Conservation (phyloP, 2,113 vertebrate genomes). For the Heterotilapia buettikoferi region DNA sequence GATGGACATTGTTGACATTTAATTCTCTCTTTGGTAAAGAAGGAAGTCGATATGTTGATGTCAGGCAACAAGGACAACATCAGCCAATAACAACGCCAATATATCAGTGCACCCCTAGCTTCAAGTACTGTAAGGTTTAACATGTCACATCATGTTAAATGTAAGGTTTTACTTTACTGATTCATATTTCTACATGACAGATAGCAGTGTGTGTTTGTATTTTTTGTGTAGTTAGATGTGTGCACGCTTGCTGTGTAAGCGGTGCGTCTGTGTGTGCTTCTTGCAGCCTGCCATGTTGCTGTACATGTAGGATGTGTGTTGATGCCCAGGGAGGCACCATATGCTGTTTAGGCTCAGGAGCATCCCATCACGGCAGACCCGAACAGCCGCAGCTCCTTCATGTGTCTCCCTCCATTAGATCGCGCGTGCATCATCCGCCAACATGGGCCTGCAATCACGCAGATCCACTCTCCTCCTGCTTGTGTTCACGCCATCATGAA, state of each 20-base stretch:
- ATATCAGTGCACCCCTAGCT: background rate
- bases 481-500: background rate
- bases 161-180: background rate
- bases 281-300: conserved; percentile 33
- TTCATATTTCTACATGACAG: background rate
- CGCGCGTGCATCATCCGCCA: conserved; percentile 4
- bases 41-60: background rate
- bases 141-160: background rate
- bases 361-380: conserved; percentile 31
- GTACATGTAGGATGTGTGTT: conserved; percentile 49
- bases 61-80: background rate
- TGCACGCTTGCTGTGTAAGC: background rate
- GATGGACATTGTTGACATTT: background rate
- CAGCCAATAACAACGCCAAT: background rate
- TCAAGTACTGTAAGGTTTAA: background rate
- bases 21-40: background rate
- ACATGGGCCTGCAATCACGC: conserved; percentile 11
- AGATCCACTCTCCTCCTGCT: background rate
- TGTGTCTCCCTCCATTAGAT: conserved; percentile 29
- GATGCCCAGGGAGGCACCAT: conserved; percentile 68
- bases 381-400: conserved; percentile 18
- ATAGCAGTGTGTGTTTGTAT: background rate
- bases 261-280: background rate
- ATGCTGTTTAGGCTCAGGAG: conserved; percentile 61
- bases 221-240: background rate